Evolutionary conservation across 2,888 invertebrate genomes (phyloP), one percentile per base, ranked within the genome.

Genomic region (Onchidella celtica): DNA sequence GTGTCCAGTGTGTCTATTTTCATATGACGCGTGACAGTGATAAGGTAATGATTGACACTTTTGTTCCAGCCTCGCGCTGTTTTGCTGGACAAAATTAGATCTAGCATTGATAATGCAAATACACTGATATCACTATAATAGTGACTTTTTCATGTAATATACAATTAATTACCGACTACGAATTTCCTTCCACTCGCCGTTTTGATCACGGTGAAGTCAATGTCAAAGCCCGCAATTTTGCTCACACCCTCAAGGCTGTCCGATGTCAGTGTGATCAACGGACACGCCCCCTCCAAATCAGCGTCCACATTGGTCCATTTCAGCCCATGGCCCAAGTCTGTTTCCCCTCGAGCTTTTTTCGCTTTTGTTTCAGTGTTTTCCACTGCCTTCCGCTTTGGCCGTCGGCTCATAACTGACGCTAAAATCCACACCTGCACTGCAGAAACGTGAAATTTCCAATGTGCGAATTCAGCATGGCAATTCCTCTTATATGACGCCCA

Each of bases 341-440:
- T 91, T 81, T 91, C 91, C n/a, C 91, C 91, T 38, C 86, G 87
- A 0, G 89, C 89, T 59, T 88, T 86, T 79, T 91, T 91, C 2
- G 90, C 90, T 40, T 88, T 87, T 21, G 84, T 36, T 55, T 84
- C 89, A 0, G 89, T 85, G 32, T 86, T 85, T 1, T 85, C 86
- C 2, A 88, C 88, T 1, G 91, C 96, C 93, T 95, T 96, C 94
- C 96, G 96, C 89, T 96, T 96, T 89, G 86, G 80, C 38, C 80
- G 66, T 6, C 77, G 34, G 11, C 36, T 34, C 81, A 79, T 81
- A 17, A 47, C 47, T 47, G 47, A 17, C 6, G 47, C 6, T n/a
- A n/a, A n/a, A n/a, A n/a, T n/a, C n/a, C n/a, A n/a, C n/a, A n/a
- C n/a, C n/a, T n/a, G n/a, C n/a, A n/a, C n/a, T n/a, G n/a, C n/a